Conservation (phyloP, 2,888 invertebrate species). For the Notocelia uddmanniana region DNA sequence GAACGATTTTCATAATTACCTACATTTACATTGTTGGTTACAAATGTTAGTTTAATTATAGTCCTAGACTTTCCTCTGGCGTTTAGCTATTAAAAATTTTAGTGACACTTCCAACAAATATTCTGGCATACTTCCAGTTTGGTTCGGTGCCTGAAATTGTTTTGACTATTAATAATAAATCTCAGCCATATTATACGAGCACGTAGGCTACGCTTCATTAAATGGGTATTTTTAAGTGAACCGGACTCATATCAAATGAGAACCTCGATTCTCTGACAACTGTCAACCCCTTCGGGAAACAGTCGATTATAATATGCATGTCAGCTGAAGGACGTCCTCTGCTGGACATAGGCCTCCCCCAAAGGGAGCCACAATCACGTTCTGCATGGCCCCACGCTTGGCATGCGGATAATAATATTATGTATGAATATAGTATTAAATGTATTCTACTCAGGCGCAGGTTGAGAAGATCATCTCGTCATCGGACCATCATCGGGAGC, state of each 20-base stretch:
- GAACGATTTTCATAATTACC: too few species aligned
- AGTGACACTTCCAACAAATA: slow-evolving; percentile 36
- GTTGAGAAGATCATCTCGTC: slow-evolving; percentile 59
- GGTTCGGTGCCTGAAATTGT: slow-evolving; percentile 62
- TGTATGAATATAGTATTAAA: not conserved
- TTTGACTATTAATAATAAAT: slow-evolving; percentile 48
- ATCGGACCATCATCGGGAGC: slow-evolving; percentile 57
- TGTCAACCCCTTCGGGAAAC: too few species aligned
- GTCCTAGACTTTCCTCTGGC: slow-evolving; percentile 18
- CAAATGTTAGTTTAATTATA: too few species aligned
- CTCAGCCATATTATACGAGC: not conserved
- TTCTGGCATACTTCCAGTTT: slow-evolving; percentile 62
- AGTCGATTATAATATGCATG: too few species aligned
- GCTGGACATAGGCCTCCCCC: too few species aligned
- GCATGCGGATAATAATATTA: too few species aligned
- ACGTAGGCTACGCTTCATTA: not conserved
- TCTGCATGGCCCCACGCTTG: too few species aligned
- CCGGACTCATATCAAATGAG: too few species aligned
- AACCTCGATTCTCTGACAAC: too few species aligned
- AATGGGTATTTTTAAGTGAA: slow-evolving; percentile 41
- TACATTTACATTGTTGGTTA: too few species aligned
- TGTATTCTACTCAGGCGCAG: slow-evolving; percentile 64
- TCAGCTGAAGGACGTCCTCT: too few species aligned
- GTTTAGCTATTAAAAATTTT: slow-evolving; percentile 10
- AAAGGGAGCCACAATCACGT: too few species aligned